Evolutionary conservation across 2,888 invertebrate genomes (phyloP).

Genomic region (Brachylomia viminalis): DNA sequence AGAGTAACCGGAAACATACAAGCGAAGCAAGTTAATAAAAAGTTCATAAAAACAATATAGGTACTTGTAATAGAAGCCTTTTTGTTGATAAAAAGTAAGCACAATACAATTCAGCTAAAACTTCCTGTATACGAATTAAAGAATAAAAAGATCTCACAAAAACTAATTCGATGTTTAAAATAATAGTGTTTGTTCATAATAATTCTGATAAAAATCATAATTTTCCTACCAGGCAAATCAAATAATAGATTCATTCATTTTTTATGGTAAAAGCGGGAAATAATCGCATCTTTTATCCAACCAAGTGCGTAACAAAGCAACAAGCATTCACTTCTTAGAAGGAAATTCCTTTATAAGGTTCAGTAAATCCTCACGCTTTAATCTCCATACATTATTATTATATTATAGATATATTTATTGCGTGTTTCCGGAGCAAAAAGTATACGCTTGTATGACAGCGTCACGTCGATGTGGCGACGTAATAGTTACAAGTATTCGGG

Average conservation of each 20-base stretch:
- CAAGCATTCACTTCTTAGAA: slow-evolving; percentile 42
- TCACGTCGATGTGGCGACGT: neutral
- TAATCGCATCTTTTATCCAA: neutral
- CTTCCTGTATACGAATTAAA: no score
- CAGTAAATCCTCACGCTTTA: slow-evolving; percentile 56
- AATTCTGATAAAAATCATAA: no score
- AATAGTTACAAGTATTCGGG: neutral
- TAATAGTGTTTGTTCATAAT: no score
- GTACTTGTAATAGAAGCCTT: no score
- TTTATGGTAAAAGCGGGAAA: neutral
- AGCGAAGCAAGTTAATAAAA: no score
- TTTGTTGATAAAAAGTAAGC: no score
- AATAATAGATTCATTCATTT: neutral
- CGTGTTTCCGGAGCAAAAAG: neutral
- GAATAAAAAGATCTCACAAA: no score
- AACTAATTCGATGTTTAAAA: no score
- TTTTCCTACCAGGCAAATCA: neutral
- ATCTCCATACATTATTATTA: slow-evolving; percentile 53
- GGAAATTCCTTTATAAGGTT: slow-evolving; percentile 56
- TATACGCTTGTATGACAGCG: neutral
- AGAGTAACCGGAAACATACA: no score
- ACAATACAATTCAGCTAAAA: no score
- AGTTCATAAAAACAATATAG: no score
- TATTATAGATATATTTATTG: neutral
- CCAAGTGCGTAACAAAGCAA: slow-evolving; percentile 49